Evolutionary conservation across 2,113 vertebrate genomes (phyloP).

Genomic region (Archilochus colubris): DNA sequence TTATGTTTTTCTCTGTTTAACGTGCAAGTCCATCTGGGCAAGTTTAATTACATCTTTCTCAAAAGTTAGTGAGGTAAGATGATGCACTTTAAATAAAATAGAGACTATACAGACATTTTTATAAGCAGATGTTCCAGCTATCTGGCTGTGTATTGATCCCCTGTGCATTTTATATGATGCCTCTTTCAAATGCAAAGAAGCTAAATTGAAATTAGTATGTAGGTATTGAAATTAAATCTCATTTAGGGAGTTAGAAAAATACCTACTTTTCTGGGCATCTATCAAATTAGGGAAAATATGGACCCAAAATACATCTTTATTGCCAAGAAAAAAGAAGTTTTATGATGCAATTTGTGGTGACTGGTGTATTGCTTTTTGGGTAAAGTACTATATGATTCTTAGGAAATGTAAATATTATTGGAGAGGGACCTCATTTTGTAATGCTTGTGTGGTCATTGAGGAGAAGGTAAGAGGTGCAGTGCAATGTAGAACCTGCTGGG

Average conservation of each 20-base stretch:
- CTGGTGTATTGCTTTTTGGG: not conserved
- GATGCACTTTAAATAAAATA: conserved; percentile 19
- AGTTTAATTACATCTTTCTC: conserved; percentile 33
- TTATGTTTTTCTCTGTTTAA: not conserved
- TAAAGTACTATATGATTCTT: not conserved
- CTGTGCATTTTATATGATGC: conserved; percentile 1
- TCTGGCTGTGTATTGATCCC: conserved; percentile 44
- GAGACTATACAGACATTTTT: conserved; percentile 4
- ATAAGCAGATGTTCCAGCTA: conserved; percentile 38
- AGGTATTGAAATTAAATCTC: conserved; percentile 48
- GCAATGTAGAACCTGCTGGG: not conserved
- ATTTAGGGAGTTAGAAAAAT: conserved; percentile 15
- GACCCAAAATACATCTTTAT: not conserved
- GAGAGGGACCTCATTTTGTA: not conserved
- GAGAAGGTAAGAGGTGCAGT: not conserved
- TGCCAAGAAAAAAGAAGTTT: not conserved
- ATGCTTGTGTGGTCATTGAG: not conserved
- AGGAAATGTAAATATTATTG: conserved; percentile 24
- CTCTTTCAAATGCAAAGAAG: conserved; percentile 33
- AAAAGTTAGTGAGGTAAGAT: not conserved
- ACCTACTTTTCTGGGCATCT: not conserved
- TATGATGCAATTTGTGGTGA: not conserved
- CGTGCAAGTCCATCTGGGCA: not conserved
- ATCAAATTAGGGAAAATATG: not conserved
- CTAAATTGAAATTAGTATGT: not conserved